Conservation (phyloP, 2,888 invertebrate species). For the Chaetogeoica ovagalla region DNA sequence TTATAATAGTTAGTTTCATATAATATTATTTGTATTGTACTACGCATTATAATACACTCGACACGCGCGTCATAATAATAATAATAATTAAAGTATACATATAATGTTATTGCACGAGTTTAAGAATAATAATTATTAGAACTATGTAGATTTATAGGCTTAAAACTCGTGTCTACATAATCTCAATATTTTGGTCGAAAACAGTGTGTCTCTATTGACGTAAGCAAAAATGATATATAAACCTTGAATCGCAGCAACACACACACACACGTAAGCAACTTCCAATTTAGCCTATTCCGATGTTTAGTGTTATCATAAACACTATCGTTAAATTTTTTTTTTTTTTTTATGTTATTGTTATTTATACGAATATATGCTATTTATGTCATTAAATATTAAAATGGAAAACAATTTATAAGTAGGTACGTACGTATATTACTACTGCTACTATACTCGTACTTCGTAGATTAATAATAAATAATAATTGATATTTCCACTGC, state of each 20-base stretch:
- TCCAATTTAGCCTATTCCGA: conserved; percentile 1
- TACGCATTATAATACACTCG: neutral
- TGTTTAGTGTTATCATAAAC: conserved; percentile 14
- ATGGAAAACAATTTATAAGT: neutral
- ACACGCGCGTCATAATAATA: conserved; percentile 5
- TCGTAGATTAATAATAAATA: no score
- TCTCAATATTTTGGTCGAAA: conserved; percentile 15
- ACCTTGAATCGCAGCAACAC: conserved; percentile 27
- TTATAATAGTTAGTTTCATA: no score
- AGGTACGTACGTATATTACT: neutral
- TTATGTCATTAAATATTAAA: conserved; percentile 18
- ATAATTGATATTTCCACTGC: no score
- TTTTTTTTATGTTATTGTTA: conserved; percentile 19
- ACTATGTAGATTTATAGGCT: neutral
- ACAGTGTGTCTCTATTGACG: neutral
- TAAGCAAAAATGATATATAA: conserved; percentile 30
- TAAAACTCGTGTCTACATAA: neutral
- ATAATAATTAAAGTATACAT: conserved; percentile 1
- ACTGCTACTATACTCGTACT: no score
- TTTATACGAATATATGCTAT: neutral
- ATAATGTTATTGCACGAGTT: neutral
- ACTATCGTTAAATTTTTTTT: neutral
- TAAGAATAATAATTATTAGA: conserved; percentile 19
- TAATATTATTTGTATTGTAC: no score
- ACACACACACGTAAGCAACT: conserved; percentile 17